A percentile compares a stretch with the other conserved stretches of the same genome.
phyloP scores from a whole-genome alignment of 2,113 vertebrate genomes.

The Oriolus oriolus region DNA sequence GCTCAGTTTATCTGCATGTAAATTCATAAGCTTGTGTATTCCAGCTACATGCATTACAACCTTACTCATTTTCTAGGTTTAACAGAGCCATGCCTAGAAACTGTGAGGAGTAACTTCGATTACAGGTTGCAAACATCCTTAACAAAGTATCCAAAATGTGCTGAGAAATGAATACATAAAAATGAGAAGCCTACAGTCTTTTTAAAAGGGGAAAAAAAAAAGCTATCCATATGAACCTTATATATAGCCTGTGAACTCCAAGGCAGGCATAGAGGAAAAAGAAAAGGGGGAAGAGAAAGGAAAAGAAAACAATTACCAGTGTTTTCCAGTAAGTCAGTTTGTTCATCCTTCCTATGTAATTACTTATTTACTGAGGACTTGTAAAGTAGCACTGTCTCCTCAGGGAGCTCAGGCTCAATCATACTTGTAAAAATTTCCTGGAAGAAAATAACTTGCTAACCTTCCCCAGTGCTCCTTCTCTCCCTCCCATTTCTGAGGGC shows the following conservation, averaged over 20 bases:
- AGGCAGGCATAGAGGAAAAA: neutral
- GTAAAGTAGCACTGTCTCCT: neutral
- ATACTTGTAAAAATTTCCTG: neutral
- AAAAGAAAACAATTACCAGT: neutral
- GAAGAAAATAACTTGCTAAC: neutral
- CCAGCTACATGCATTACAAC: neutral
- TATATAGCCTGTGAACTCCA: neutral
- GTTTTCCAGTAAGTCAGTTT: neutral
- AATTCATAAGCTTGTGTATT: neutral
- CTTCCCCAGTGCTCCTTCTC: neutral
- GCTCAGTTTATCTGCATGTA: neutral
- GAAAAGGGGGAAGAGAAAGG: neutral
- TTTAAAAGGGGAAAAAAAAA: neutral
- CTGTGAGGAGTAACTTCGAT: neutral
- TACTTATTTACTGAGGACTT: neutral
- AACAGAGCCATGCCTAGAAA: neutral
- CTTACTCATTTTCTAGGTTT: neutral
- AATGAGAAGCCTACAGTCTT: neutral
- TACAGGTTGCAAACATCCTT: neutral
- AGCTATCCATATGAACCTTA: neutral
- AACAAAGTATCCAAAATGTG: neutral
- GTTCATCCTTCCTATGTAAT: neutral
- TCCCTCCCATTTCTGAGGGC: neutral
- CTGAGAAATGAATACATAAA: neutral
- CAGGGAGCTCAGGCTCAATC: neutral